Evolutionary conservation across 2,113 vertebrate species (phyloP).

Genomic region (Apodemus speciosus): DNA sequence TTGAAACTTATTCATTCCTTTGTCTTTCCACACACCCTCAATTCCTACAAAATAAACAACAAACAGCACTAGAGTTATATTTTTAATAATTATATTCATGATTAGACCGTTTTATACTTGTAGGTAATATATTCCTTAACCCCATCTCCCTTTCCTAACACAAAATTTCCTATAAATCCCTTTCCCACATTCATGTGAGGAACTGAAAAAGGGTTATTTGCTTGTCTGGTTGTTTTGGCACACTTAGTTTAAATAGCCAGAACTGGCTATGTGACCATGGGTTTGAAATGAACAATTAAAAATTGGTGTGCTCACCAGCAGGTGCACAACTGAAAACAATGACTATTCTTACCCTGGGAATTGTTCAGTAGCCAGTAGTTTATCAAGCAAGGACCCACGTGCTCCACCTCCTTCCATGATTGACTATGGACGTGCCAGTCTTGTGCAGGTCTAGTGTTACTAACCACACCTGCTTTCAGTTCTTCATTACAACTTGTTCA

Average conservation of each 20-base stretch:
- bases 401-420: neutral
- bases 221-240: neutral
- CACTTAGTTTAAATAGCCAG: neutral
- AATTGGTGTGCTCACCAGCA: neutral
- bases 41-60: constrained; percentile 8
- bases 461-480: neutral
- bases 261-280: too few relatives aligned
- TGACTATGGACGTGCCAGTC: neutral
- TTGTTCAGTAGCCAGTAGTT: neutral
- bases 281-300: neutral
- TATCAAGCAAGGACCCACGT: neutral
- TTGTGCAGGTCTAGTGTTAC: too few relatives aligned
- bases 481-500: neutral
- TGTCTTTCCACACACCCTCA: neutral
- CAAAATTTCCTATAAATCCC: neutral
- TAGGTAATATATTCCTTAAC: too few relatives aligned
- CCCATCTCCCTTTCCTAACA: neutral
- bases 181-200: neutral
- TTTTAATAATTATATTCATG: neutral
- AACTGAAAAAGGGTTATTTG: neutral
- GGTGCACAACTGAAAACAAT: neutral
- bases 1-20: constrained; percentile 17
- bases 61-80: neutral
- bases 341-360: neutral
- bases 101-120: too few relatives aligned